Conservation (phyloP, 2,797 vertebrate genomes). For the Parauchenoglanis punctatus region DNA sequence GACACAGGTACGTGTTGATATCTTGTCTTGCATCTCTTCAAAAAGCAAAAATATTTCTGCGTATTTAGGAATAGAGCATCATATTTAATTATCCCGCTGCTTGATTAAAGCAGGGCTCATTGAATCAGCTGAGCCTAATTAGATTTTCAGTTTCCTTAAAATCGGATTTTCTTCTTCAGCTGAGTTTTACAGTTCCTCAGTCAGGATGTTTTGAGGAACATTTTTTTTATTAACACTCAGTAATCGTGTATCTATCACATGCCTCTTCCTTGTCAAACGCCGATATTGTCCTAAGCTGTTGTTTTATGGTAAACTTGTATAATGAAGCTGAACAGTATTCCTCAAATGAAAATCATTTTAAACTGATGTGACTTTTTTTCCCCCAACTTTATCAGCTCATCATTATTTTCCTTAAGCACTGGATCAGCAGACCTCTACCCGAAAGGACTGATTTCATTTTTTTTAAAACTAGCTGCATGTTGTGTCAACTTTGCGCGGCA, state of each 20-base stretch:
- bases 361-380: background rate
- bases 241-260: background rate
- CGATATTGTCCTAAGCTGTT: background rate
- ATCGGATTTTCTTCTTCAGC: background rate
- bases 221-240: background rate
- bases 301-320: background rate
- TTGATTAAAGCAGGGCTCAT: background rate
- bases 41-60: background rate
- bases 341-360: background rate
- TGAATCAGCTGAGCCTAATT: background rate
- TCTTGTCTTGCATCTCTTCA: background rate
- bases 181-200: background rate
- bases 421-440: constrained; percentile 14
- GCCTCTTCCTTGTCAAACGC: background rate
- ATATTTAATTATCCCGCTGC: background rate
- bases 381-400: background rate
- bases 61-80: background rate
- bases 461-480: constrained; percentile 66
- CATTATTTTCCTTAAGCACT: constrained; percentile 25
- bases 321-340: background rate
- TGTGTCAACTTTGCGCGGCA: constrained; percentile 71
- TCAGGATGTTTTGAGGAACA: background rate
- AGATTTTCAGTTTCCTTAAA: background rate
- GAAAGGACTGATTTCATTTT: constrained; percentile 42
- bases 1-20: constrained; percentile 68